A percentile compares a stretch with the other conserved stretches of the same genome.
Conservation (phyloP, 2,888 invertebrate species). For the Pheosia gnoma region DNA sequence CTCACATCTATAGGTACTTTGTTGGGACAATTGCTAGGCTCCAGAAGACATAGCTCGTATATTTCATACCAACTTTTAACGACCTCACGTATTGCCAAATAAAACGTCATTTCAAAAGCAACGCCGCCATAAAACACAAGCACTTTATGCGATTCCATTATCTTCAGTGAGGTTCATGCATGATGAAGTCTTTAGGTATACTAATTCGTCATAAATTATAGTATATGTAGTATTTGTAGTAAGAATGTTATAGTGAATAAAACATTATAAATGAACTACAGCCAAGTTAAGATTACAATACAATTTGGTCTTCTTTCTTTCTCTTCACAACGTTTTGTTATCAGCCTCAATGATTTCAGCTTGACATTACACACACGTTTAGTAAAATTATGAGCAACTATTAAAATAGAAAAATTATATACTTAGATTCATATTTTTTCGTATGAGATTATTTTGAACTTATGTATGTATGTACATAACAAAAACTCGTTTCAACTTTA, state of each 20-base stretch:
- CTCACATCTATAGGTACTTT: neutral
- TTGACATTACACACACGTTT: no score
- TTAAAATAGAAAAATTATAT: neutral
- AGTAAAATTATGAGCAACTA: neutral
- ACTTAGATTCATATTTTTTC: slow-evolving; percentile 3
- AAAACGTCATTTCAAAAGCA: slow-evolving; percentile 39
- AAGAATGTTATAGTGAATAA: no score
- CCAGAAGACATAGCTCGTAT: slow-evolving; percentile 22
- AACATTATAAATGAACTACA: no score
- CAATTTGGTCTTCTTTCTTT: no score
- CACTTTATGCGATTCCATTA: slow-evolving; percentile 37
- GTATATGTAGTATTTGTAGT: neutral
- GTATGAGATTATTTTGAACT: slow-evolving; percentile 4
- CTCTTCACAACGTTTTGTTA: no score
- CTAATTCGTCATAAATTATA: neutral
- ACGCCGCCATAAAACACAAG: slow-evolving; percentile 34
- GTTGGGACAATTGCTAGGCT: slow-evolving; percentile 23
- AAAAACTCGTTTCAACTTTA: slow-evolving; percentile 17
- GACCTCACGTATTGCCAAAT: slow-evolving; percentile 37
- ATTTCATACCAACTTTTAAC: slow-evolving; percentile 35
- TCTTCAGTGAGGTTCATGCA: slow-evolving; percentile 35
- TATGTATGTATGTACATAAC: slow-evolving; percentile 8
- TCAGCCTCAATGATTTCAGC: no score
- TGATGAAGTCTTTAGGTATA: slow-evolving; percentile 34
- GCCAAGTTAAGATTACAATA: no score